These are phyloP conservation scores for Psilanteris sp. DNA, from an alignment of 1,140 invertebrate species.

Conservation along the genomic window DNA sequence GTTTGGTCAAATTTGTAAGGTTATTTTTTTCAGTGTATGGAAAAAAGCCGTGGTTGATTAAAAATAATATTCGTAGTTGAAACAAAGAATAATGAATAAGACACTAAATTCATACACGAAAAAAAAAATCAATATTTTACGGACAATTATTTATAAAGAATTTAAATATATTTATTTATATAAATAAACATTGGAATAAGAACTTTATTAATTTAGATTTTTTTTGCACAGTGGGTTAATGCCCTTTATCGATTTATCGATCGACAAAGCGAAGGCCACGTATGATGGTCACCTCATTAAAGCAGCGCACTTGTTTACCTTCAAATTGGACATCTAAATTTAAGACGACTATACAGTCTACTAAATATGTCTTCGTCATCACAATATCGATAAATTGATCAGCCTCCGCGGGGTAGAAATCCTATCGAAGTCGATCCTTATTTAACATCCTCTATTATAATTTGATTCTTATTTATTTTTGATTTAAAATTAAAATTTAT, in stretches of 20 bases:
- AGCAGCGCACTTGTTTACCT: constrained; percentile 24
- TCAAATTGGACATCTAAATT: constrained; percentile 30
- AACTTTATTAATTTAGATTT: no score
- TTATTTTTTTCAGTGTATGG: no score
- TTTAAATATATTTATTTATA: no score
- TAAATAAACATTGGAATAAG: no score
- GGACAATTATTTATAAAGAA: no score
- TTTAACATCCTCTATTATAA: constrained; percentile 3
- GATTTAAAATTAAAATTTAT: no score
- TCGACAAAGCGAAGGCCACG: constrained; percentile 11
- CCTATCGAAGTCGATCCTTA: background rate
- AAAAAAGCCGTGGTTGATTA: no score
- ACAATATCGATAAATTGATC: constrained; percentile 33
- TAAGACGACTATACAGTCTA: constrained; percentile 17
- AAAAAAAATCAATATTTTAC: no score
- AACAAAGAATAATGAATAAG: no score
- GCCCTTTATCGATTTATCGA: constrained; percentile 26
- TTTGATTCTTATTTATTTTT: constrained; percentile 14
- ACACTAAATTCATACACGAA: no score
- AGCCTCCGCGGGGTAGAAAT: background rate
- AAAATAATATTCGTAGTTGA: no score
- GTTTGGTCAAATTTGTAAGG: no score
- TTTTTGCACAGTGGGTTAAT: background rate
- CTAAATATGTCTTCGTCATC: constrained; percentile 29
- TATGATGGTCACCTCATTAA: constrained; percentile 6